These are phyloP conservation scores for Leucania comma DNA, from an alignment of 2,888 invertebrate genomes.

Conservation along the genomic window DNA sequence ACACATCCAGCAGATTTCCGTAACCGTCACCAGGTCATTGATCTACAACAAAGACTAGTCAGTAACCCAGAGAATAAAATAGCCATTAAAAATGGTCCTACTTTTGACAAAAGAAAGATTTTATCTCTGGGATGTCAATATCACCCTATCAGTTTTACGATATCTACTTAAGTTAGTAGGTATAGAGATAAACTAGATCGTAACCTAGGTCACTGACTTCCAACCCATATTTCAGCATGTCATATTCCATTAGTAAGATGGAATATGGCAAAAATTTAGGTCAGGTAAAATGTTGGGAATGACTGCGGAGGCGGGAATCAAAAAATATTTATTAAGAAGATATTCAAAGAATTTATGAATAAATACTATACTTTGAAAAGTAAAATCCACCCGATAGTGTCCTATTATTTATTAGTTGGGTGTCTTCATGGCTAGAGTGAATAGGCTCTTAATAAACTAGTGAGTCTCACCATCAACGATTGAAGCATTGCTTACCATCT, in stretches of 20 bases:
- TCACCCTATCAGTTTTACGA: constrained; percentile 9
- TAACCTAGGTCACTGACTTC: constrained; percentile 5
- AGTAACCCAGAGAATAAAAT: background rate
- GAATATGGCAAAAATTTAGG: background rate
- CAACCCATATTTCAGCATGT: constrained; percentile 8
- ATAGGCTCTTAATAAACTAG: no score
- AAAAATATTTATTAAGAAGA: no score
- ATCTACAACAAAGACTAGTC: background rate
- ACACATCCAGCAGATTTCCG: no score
- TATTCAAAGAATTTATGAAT: no score
- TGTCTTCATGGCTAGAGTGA: no score
- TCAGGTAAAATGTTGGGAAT: background rate
- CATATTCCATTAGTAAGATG: background rate
- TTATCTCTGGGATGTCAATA: constrained; percentile 10
- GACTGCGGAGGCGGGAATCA: background rate
- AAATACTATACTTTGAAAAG: no score
- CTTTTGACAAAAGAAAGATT: background rate
- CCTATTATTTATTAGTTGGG: no score
- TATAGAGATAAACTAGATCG: background rate
- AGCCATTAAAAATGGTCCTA: background rate
- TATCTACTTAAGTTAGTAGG: background rate
- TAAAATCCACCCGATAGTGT: no score
- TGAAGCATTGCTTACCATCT: no score
- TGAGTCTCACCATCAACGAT: no score
- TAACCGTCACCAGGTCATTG: background rate